Base-by-base conservation (phyloP, 2,113 vertebrate genomes). In the Ia io region DNA sequence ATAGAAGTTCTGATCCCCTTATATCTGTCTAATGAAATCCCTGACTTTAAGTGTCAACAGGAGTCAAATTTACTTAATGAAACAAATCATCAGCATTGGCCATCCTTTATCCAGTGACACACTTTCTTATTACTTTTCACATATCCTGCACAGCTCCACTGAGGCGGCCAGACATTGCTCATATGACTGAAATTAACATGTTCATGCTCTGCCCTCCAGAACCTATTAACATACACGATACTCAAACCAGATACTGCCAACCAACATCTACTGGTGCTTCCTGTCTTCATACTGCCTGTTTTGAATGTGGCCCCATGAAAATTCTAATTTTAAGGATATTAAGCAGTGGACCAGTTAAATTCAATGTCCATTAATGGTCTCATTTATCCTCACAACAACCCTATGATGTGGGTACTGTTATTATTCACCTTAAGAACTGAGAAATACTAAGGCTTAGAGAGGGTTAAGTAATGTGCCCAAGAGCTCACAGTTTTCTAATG, bases 31-130 rank as follows among this genome's bases (percentile, higher is more conserved):
- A 56, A 20, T 78, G 32, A 69, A 61, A 18, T n/a, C 35, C 25
- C 84, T 69, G 87, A 32, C 47, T 91, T 94, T 89, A 88, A 95
- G 76, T 69, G 40, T 96, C 91, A 94, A 70, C n/a, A n/a, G 8
- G 65, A 84, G 32, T 80, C 83, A 67, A 16, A n/a, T 95, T 96
- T 63, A 30, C 35, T 94, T 90, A 63, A 37, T 53, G 53, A 77
- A 80, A 35, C 44, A 95, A n/a, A 74, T 88, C 76, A 84, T 51
- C 65, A 40, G 13, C 49, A 79, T 56, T 73, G 63, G 35, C 37
- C 32, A 61, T 86, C 74, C 73, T 85, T 94, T 73, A 63, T 82
- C 35, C 40, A 63, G 35, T 37, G 37, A 84, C 74, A 79, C 18
- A 49, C 47, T 71, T 71, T 77, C 84, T 87, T 47, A 67, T 5